Evolutionary conservation across 2,797 vertebrate genomes (phyloP).

Genomic region (Hirundo rustica): DNA sequence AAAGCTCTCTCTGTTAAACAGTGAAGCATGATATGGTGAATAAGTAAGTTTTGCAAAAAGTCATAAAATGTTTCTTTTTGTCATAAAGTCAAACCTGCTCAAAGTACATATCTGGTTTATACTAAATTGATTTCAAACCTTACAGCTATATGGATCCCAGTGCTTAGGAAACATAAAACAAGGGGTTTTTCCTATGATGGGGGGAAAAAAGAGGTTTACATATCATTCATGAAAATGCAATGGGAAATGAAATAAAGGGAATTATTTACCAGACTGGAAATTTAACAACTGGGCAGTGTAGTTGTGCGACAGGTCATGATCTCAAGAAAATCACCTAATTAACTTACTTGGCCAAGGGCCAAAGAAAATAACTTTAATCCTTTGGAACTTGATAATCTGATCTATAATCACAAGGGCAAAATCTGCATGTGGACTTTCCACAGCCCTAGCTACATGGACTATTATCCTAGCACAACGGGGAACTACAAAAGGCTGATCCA

Average conservation of each 20-base stretch:
- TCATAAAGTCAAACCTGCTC: background rate
- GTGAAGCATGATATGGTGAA: rapidly evolving
- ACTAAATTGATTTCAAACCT: background rate
- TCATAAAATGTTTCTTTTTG: background rate
- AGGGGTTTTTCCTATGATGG: background rate
- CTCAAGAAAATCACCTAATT: constrained; percentile 25
- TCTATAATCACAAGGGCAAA: constrained; percentile 23
- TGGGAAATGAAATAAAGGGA: background rate
- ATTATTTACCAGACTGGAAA: background rate
- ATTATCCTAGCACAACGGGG: background rate
- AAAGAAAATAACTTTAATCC: constrained; percentile 34
- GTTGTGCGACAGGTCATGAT: background rate
- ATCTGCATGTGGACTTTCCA: background rate
- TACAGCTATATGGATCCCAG: background rate
- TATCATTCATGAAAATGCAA: background rate
- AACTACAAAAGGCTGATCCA: constrained; percentile 18
- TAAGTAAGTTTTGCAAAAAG: background rate
- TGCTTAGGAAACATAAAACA: background rate
- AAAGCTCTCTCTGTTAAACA: background rate
- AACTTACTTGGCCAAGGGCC: background rate
- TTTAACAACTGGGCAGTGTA: background rate
- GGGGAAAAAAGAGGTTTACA: background rate
- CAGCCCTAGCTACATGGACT: background rate
- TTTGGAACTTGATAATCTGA: constrained; percentile 45
- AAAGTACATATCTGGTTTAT: background rate